phyloP scores from a whole-genome alignment of 1,140 invertebrate species.

The Leptonema lineaticorne region DNA sequence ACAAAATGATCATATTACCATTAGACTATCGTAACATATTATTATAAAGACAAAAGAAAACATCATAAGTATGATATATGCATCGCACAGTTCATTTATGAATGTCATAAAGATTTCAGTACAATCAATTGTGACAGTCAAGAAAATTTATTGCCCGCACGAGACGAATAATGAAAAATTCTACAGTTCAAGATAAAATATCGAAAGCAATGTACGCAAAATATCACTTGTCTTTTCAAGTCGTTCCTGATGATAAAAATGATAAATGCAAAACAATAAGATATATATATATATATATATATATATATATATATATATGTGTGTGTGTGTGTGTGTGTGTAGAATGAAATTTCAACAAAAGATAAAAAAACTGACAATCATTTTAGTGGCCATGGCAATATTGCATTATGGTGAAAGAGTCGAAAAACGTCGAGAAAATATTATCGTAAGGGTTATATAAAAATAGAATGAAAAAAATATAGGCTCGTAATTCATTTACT shows the following conservation, averaged over 20 bases:
- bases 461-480: neutral
- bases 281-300: neutral
- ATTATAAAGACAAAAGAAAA: too few species aligned
- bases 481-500: neutral
- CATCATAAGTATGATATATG: too few species aligned
- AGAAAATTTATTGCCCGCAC: neutral
- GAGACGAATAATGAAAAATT: too few species aligned
- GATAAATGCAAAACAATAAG: neutral
- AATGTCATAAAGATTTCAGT: too few species aligned
- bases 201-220: neutral
- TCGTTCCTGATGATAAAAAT: neutral
- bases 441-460: neutral
- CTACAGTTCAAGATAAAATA: neutral
- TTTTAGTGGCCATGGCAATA: too few species aligned
- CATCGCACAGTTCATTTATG: too few species aligned
- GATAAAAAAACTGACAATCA: too few species aligned
- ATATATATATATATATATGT: neutral
- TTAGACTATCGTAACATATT: too few species aligned
- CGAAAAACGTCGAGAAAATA: neutral
- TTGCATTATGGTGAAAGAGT: neutral
- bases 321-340: neutral
- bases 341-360: too few species aligned
- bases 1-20: too few species aligned
- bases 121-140: neutral
- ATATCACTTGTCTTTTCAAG: too few species aligned